Conservation (phyloP, 2,888 invertebrate genomes). For the Tachina grossa region DNA sequence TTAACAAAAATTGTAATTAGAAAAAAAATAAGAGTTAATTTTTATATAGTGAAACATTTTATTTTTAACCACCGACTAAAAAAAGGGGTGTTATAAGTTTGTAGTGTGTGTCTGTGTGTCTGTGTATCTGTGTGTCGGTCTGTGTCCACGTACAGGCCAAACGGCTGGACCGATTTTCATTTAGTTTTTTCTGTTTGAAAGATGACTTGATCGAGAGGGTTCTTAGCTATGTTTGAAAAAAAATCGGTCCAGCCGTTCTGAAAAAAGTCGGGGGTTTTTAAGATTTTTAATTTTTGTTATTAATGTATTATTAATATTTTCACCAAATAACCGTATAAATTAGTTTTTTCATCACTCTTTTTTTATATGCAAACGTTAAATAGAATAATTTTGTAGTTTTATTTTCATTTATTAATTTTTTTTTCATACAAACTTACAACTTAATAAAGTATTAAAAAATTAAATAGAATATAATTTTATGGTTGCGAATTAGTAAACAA, state of each 20-base stretch:
- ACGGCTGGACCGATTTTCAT: too few species aligned
- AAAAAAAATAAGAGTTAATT: background rate
- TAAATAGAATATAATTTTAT: constrained; percentile 22
- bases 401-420: constrained; percentile 17
- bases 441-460: constrained; percentile 38
- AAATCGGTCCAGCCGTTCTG: too few species aligned
- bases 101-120: too few species aligned
- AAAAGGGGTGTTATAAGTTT: too few species aligned
- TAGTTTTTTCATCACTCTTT: constrained; percentile 21
- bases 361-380: constrained; percentile 18
- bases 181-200: too few species aligned
- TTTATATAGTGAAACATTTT: constrained; percentile 9
- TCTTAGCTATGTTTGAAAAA: too few species aligned
- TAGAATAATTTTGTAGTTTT: constrained; percentile 13
- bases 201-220: too few species aligned
- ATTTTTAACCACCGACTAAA: too few species aligned
- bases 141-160: too few species aligned
- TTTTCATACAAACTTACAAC: constrained; percentile 54
- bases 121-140: too few species aligned
- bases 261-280: too few species aligned
- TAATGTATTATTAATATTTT: constrained; percentile 32
- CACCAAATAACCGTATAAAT: constrained; percentile 47
- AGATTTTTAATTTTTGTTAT: too few species aligned
- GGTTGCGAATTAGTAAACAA: constrained; percentile 10
- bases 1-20: background rate